phyloP scores from a whole-genome alignment of 2,113 vertebrate species.

The Helogale parvula region DNA sequence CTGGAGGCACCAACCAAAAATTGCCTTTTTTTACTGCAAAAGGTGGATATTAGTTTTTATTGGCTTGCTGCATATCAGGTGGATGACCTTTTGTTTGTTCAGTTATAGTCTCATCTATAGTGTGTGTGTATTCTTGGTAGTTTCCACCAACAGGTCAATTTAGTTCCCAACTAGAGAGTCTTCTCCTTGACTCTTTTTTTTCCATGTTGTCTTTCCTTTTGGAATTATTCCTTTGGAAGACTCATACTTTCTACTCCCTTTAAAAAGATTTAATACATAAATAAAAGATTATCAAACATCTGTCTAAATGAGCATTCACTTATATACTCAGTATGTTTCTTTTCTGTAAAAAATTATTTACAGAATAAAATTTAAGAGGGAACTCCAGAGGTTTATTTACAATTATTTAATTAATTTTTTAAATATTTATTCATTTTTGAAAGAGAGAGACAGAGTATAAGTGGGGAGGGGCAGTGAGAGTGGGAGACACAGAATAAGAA shows the following conservation, averaged over 20 bases:
- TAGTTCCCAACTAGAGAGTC: not conserved
- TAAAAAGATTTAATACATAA: not conserved
- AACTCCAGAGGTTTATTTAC: not conserved
- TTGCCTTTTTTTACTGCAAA: not conserved
- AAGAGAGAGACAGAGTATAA: no score
- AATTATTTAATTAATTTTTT: not conserved
- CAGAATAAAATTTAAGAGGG: not conserved
- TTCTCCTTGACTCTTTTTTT: not conserved
- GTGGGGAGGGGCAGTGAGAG: no score
- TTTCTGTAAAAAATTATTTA: not conserved
- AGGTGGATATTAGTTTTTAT: not conserved
- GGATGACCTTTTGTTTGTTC: not conserved
- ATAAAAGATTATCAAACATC: not conserved
- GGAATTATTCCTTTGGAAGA: not conserved
- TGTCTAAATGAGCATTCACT: not conserved
- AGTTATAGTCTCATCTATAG: not conserved
- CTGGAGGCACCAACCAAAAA: not conserved
- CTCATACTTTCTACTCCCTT: not conserved
- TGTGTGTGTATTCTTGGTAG: not conserved
- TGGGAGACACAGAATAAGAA: no score
- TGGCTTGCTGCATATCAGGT: not conserved
- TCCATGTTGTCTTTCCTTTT: not conserved
- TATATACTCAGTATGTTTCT: not conserved
- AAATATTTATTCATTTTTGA: no score
- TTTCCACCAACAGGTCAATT: not conserved